Base-by-base conservation (phyloP, 1,140 invertebrate species). In the Drosophila setifemur region DNA sequence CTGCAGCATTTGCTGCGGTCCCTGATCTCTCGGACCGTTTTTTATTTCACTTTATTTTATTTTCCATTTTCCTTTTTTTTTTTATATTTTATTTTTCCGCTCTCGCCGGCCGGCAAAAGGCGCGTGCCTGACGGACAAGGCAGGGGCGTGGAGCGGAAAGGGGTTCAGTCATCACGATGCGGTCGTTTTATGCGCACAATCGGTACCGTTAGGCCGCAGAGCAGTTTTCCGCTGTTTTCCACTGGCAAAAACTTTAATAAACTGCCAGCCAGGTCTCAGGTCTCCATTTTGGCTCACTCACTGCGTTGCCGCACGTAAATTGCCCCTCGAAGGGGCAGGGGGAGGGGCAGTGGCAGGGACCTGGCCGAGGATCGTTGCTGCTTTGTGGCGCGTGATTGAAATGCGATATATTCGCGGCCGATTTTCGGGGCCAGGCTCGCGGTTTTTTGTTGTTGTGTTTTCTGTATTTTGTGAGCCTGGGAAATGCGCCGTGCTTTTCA, bases 361-460 rank as follows among this genome's bases (percentile, higher is more conserved):
- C 33, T 49, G 54, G 45, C 53, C 42, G 67, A 53, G 58, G 50
- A 69, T 73, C 69, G 66, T 37, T 47, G 47, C 43, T 61, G 53
- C 54, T 50, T 25, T 73, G 35, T 31, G 76, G 79, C 81, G 81
- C 81, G 81, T 86, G 81, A 86, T 86, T 86, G 81, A 86, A 86
- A 86, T 86, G 81, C 81, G 81, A 86, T 86, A 86, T 86, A 86
- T 86, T 86, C 82, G 81, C 81, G 81, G 82, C 81, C 81, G 82
- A 86, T 86, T 86, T 86, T 31, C n/a, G 81, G 79, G 73, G 58
- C 78, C 71, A 75, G 40, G n/a, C n/a, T n/a, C n/a, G n/a, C n/a
- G n/a, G n/a, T n/a, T n/a, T n/a, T n/a, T n/a, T n/a, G n/a, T n/a
- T n/a, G n/a, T n/a, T n/a, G n/a, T n/a, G n/a, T n/a, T n/a, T n/a